Percentiles rank a stretch among this genome's conserved stretches.
Evolutionary conservation across 2,797 vertebrate genomes (phyloP).

Genomic region (Enteromius paludinosus): DNA sequence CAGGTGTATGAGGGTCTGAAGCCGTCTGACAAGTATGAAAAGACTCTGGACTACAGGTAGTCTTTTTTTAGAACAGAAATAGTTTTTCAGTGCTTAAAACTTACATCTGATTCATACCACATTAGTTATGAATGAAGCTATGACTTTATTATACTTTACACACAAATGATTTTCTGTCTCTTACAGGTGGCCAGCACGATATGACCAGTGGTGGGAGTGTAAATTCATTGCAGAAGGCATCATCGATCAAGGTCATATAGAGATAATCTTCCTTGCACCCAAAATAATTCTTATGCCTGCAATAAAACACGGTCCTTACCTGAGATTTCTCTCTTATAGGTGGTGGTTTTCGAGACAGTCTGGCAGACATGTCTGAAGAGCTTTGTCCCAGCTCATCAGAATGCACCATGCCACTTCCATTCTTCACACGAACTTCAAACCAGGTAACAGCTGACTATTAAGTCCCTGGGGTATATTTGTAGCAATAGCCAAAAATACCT

Average conservation of each 20-base stretch:
- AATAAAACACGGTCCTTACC: background rate
- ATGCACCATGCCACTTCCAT: conserved; percentile 90
- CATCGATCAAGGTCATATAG: conserved; percentile 90
- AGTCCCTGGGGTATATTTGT: no score
- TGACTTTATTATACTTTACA: background rate
- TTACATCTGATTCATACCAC: no score
- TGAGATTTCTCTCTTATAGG: conserved; percentile 66
- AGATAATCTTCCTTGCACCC: background rate
- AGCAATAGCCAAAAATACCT: no score
- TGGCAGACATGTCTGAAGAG: conserved; percentile 98
- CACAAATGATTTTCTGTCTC: conserved; percentile 10
- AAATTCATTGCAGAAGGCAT: conserved; percentile 99
- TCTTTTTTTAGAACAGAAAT: conserved; percentile 1
- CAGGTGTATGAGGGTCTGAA: conserved; percentile 97
- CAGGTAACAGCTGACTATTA: conserved; percentile 78
- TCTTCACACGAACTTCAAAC: conserved; percentile 94
- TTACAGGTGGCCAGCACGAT: conserved; percentile 91
- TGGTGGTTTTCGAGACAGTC: conserved; percentile 95
- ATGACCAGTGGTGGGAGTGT: conserved; percentile 99
- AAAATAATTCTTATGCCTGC: background rate
- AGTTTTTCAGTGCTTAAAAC: background rate
- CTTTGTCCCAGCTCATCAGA: conserved; percentile 95
- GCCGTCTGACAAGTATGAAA: conserved; percentile 95
- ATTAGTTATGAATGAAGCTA: background rate
- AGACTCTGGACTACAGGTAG: conserved; percentile 95